A percentile compares a stretch with the other conserved stretches of the same genome.
phyloP scores from a whole-genome alignment of 2,797 vertebrate genomes.

The Manis crassicaudata region DNA sequence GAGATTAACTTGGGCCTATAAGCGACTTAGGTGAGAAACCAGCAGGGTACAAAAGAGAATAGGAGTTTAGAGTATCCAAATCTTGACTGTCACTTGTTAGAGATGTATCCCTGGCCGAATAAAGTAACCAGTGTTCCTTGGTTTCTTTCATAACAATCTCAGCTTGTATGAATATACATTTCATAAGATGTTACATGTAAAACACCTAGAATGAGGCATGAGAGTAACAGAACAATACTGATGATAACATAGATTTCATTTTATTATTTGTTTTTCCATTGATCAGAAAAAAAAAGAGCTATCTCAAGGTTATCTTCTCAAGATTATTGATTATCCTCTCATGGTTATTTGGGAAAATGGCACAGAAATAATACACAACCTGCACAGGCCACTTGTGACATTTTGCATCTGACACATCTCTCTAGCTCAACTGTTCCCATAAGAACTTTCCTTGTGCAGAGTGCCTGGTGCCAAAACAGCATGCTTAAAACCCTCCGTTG shows the following conservation, averaged over 20 bases:
- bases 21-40: not conserved
- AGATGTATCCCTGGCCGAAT: not conserved
- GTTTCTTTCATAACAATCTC: not conserved
- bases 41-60: not conserved
- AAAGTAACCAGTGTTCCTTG: not conserved
- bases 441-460: constrained; percentile 56
- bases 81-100: not conserved
- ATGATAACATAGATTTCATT: not conserved
- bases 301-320: not conserved
- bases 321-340: no score
- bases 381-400: not conserved
- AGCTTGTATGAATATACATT: not conserved
- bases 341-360: not conserved
- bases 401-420: constrained; percentile 25
- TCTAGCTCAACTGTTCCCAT: constrained; percentile 48
- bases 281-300: not conserved
- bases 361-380: not conserved
- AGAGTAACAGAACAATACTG: not conserved
- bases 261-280: not conserved
- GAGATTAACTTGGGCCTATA: not conserved
- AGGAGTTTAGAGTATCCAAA: not conserved
- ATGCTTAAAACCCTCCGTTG: constrained; percentile 52
- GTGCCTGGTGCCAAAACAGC: constrained; percentile 57
- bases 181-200: not conserved
- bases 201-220: not conserved